phyloP scores from a whole-genome alignment of 2,113 vertebrate species.

The Muntiacus reevesi region DNA sequence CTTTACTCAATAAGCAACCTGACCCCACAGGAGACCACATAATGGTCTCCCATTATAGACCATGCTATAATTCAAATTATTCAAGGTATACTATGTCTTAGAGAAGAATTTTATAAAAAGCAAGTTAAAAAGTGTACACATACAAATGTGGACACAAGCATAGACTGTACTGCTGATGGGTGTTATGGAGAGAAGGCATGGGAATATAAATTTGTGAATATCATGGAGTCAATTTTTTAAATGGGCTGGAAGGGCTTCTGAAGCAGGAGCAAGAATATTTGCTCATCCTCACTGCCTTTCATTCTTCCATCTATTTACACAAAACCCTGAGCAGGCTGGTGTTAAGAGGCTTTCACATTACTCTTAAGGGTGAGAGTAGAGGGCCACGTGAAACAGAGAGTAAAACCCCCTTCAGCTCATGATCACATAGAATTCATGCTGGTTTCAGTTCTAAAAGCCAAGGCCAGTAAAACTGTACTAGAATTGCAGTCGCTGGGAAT shows the following conservation, averaged over 20 bases:
- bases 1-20: not conserved
- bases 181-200: not conserved
- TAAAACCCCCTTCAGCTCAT: not conserved
- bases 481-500: not conserved
- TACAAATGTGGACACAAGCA: not conserved
- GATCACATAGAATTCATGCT: not conserved
- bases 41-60: not conserved
- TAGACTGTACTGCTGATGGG: not conserved
- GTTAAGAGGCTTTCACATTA: not conserved
- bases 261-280: not conserved
- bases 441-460: not conserved
- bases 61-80: not conserved
- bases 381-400: not conserved
- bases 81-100: not conserved
- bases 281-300: not conserved
- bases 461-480: not conserved
- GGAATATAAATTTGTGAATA: not conserved
- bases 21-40: fast-evolving
- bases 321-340: not conserved
- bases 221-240: not conserved
- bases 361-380: not conserved
- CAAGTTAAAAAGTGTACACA: not conserved
- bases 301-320: not conserved
- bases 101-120: not conserved
- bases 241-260: fast-evolving